Conservation (phyloP, 2,888 invertebrate species). For the Notodonta dromedarius region DNA sequence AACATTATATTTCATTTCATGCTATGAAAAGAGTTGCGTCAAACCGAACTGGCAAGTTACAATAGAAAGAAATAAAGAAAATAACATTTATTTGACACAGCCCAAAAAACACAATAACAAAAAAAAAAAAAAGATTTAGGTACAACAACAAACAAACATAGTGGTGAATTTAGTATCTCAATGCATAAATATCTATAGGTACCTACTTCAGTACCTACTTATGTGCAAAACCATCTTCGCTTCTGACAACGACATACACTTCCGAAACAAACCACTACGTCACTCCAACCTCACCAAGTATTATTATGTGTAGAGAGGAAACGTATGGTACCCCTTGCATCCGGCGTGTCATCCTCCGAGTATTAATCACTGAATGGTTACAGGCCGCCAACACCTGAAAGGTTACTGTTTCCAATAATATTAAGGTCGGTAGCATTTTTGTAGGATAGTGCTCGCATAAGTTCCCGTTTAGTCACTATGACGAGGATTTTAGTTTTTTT, state of each 20-base stretch:
- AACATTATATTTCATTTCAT: no score
- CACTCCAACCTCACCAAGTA: conserved; percentile 5
- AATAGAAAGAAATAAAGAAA: no score
- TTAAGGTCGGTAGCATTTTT: conserved; percentile 62
- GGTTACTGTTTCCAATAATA: conserved; percentile 68
- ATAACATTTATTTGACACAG: no score
- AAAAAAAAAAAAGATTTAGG: no score
- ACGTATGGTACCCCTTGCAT: conserved; percentile 54
- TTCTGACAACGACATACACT: neutral
- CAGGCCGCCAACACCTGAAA: conserved; percentile 66
- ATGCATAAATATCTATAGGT: no score
- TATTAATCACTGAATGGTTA: conserved; percentile 78
- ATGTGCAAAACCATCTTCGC: conserved; percentile 6
- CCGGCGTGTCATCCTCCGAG: conserved; percentile 63
- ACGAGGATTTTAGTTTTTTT: conserved; percentile 35
- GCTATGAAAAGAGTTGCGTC: no score
- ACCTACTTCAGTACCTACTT: no score
- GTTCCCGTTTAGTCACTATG: conserved; percentile 51
- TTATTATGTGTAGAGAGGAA: conserved; percentile 34
- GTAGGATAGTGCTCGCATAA: conserved; percentile 46
- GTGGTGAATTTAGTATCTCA: no score
- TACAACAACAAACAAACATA: no score
- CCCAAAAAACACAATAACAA: no score
- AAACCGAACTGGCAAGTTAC: no score
- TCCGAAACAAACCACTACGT: conserved; percentile 5